phyloP scores from a whole-genome alignment of 2,797 vertebrate genomes.

The Diplodus sargus region DNA sequence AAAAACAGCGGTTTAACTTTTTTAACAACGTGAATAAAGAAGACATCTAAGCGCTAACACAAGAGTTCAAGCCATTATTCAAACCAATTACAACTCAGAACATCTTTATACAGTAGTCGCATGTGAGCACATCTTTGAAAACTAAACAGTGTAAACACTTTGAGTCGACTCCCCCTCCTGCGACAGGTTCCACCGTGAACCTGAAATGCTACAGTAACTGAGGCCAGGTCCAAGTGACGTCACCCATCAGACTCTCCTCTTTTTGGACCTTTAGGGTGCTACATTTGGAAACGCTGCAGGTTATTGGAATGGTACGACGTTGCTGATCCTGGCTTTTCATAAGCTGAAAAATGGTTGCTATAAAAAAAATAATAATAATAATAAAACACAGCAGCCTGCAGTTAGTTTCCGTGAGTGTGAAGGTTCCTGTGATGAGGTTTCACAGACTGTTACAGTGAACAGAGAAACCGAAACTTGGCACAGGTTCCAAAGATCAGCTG shows the following conservation, averaged over 20 bases:
- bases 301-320: slow-evolving; percentile 13
- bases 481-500: slow-evolving; percentile 1
- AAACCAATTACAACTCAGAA: slow-evolving; percentile 77
- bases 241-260: slow-evolving; percentile 15
- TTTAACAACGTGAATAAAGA: slow-evolving; percentile 68
- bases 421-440: background rate
- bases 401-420: slow-evolving; percentile 17
- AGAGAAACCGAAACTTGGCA: slow-evolving; percentile 28
- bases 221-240: slow-evolving; percentile 53
- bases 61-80: slow-evolving; percentile 70
- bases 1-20: slow-evolving; percentile 44
- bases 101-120: slow-evolving; percentile 83
- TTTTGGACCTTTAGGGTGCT: slow-evolving; percentile 65
- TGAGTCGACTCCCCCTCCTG: slow-evolving; percentile 21
- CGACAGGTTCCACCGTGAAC: slow-evolving; percentile 48
- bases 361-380: slow-evolving; percentile 2
- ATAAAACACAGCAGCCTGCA: slow-evolving; percentile 10
- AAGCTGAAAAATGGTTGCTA: slow-evolving; percentile 2
- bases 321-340: slow-evolving; percentile 22
- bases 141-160: slow-evolving; percentile 72
- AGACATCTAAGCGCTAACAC: slow-evolving; percentile 75
- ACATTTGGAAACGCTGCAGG: slow-evolving; percentile 68
- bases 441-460: background rate
- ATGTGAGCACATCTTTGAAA: slow-evolving; percentile 81
- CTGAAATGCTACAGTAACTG: slow-evolving; percentile 71